These are phyloP conservation scores for Lithodes maja DNA, from an alignment of 2,888 invertebrate genomes.

Conservation along the genomic window DNA sequence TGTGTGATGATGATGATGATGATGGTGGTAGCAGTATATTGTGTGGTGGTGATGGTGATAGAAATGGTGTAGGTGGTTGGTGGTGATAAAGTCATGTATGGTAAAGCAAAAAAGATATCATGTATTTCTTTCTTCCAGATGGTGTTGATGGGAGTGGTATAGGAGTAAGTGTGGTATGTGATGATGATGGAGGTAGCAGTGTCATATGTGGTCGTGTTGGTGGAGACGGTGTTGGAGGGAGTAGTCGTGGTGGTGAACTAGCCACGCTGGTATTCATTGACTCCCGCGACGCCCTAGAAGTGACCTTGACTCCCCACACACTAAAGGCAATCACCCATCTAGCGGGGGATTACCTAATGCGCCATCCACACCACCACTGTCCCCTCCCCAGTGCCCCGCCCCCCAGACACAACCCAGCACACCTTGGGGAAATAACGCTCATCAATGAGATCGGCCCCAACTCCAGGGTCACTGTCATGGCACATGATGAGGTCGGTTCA, in stretches of 20 bases:
- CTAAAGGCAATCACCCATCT: conserved; percentile 78
- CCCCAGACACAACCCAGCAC: conserved; percentile 68
- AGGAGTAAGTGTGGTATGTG: not conserved
- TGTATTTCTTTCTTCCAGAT: not conserved
- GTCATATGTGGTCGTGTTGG: too few relatives aligned
- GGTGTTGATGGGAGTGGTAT: not conserved
- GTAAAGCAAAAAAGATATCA: too few relatives aligned
- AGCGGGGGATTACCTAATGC: conserved; percentile 36
- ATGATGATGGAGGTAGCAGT: not conserved
- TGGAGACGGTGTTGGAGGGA: conserved; percentile 31
- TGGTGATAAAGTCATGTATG: too few relatives aligned
- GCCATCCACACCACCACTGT: conserved; percentile 71
- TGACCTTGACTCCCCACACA: conserved; percentile 82
- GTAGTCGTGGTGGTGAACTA: conserved; percentile 70
- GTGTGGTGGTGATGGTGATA: too few relatives aligned
- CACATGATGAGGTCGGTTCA: conserved; percentile 72
- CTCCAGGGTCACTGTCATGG: conserved; percentile 73
- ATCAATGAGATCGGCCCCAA: conserved; percentile 80
- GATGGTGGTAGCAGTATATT: too few relatives aligned
- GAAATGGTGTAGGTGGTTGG: too few relatives aligned
- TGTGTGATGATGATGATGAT: too few relatives aligned
- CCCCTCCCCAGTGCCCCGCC: conserved; percentile 73
- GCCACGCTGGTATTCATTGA: conserved; percentile 83
- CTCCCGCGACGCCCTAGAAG: conserved; percentile 81
- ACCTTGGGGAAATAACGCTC: conserved; percentile 74